Base-by-base conservation (phyloP, 1,140 invertebrate genomes). In the Maniola jurtina region DNA sequence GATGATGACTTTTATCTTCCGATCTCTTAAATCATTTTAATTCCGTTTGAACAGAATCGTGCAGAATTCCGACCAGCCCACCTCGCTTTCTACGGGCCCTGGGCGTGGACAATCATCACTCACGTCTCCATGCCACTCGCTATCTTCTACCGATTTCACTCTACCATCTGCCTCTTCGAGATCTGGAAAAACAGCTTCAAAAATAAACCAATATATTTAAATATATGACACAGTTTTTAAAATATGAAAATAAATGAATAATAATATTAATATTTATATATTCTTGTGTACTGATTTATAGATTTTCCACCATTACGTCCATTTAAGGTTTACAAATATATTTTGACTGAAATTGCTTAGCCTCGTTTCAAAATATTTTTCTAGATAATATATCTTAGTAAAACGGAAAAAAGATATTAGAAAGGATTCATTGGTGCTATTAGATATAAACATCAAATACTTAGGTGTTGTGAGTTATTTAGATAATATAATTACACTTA, bases 101-200 rank as follows among this genome's bases (percentile, higher is more conserved):
- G 94, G 95, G 96, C 93, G 0, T 97, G 96, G 96, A 96, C 95
- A 0, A 96, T 97, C 67, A 96, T 98, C 59, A 96, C 95, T 0
- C 95, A 96, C 81, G 93, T 97, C 0, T 96, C 95, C 0, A 96
- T 96, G 93, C 96, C 96, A 0, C 91, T 97, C 36, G 94, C 95
- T 1, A 97, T 97, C 62, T 97, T 97, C 87, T 97, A 96, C 84
- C 91, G 96, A 11, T 97, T 98, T 89, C 96, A 99, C 87, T 98
- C 97, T 0, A 98, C 97, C 0, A 98, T 99, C 60, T 99, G 98
- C 81, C 92, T 99, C 0, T 98, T 98, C 80, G 98, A 99, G 89
- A 97, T 99, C 25, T 99, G 98, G 98, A 98, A 98, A 86, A 94
- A 96, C 64, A 95, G 96, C 35, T 99, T 98, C 88, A 98, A 98